Evolutionary conservation across 2,888 invertebrate genomes (phyloP), one percentile per base, ranked within the genome.

Genomic region (Hoplodrina blanda): DNA sequence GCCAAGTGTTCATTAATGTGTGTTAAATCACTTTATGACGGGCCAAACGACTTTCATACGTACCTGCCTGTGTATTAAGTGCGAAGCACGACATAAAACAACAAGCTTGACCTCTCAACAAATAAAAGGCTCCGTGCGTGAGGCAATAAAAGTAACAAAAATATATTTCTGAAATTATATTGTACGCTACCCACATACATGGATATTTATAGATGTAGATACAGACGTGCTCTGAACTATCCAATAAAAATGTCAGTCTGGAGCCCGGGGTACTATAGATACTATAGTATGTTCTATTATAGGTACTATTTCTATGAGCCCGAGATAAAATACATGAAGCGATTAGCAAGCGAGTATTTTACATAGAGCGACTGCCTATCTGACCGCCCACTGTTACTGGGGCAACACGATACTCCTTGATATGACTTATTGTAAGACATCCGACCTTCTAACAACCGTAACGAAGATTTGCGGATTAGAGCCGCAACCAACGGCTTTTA

Each of bases 131-230:
- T 49, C 0, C 62, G 59, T 73, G 55, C 55, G 73, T 64, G 56
- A 62, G 78, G 73, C 46, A 69, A 76, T 81, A 77, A 74, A 71
- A 44, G 57, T 71, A 77, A 74, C 70, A 81, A 74, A 81, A 77
- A 70, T 62, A 61, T 74, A 53, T 66, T 69, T 69, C 46, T 37
- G 46, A 57, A 72, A 57, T 46, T 46, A 46, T 72, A 69, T 76
- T 57, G 69, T 50, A 50, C 37, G 49, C 13, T 49, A 49, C 59
- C 11, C 44, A 25, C 49, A 50, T 49, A 76, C 8, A 37, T 10
- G 57, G 33, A 37, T 65, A 20, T 33, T 37, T 19, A 19, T 46
- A 19, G 46, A 46, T 46, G 46, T 15, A 46, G 11, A 41, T 41
- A 41, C 41, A 41, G 11, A 46, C 46, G 46, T 46, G 46, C 46